Base-by-base conservation (phyloP, 23 tunicate genomes). In the Styela clava region DNA sequence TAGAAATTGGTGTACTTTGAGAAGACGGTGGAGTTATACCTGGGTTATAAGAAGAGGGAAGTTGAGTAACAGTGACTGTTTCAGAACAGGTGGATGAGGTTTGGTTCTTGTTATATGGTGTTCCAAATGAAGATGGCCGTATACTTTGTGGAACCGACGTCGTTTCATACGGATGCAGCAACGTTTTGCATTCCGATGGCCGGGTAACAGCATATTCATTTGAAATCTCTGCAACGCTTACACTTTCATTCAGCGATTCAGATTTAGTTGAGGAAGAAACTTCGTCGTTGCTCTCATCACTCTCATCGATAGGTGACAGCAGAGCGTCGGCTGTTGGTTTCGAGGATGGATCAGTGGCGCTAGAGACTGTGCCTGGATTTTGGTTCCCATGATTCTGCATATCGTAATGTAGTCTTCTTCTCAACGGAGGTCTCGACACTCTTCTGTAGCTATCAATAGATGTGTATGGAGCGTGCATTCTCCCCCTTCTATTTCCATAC, bases 271-370 rank as follows among this genome's bases (percentile, higher is more conserved):
- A n/a, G n/a, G n/a, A n/a, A n/a, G n/a, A n/a, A n/a, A n/a, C 35
- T 30, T 71, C 77, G 23, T 33, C 35, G 71, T 65, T 65, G 35
- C 0, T 52, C 52, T 76, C 81, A 23, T 33, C 81, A 44, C 29
- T 33, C 44, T 76, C 81, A 0, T 76, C 81, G 21, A 76, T 76
- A 27, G 81, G 81, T 7, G 81, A 76, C 68, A 76, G 30, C 64
- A 76, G 64, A 18, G 81, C 21, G 34, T 71, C 77, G 35, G 35
- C 77, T 27, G 3, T 9, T 3, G 34, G 3, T 19, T 28, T 34
- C 24, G 2, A 3, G 5, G 32, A 28, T 2, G 34, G 16, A 5
- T 20, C 23, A 3, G 35, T 71, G 24, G 16, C 16, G 34, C 35
- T 35, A 18, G 77, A 27, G 29, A 20, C 12, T 35, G 34, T 16